Base-by-base conservation (phyloP, 1,140 invertebrate genomes). In the Charaxes varanes region DNA sequence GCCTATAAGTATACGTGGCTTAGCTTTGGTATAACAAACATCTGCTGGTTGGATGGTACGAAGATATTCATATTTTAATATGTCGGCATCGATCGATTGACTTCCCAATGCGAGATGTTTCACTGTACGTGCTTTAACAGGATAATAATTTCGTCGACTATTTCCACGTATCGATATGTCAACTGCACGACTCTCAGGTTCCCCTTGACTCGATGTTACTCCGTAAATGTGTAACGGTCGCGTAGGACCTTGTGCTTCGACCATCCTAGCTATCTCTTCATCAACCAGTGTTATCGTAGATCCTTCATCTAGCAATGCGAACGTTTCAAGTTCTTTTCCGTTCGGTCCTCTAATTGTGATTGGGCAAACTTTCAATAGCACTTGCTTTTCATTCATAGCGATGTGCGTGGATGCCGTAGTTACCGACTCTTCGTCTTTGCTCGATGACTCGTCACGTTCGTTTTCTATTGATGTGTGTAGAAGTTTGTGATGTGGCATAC, bases 341-440 rank as follows among this genome's bases (percentile, higher is more conserved):
- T 35, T 8, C 35, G 3, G 1, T 22, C 17, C 18, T 23, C 19
- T 13, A 7, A 31, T 15, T 1, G 11, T 32, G 4, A 45, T 10
- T 6, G 35, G 43, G 6, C 43, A 45, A 5, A 45, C 16, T 11
- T 45, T 38, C 0, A 45, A 16, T 15, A 38, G 10, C 1, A 45
- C 40, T 3, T 15, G n/a, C 12, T 11, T 6, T n/a, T 6, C 6
- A 1, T 15, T 15, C 2, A 6, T 8, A 0, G 10, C n/a, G n/a
- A n/a, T 12, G 12, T 24, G 7, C 2, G 22, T 15, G 11, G 15
- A 6, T 8, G 22, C 11, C 22, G 24, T 6, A 4, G 21, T 17
- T 18, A 18, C 13, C 0, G 6, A n/a, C 2, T 22, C 12, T 7
- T 24, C 33, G 12, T 22, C 23, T 27, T 26, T 18, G 15, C 13